Conservation (phyloP, 1,140 invertebrate species). For the Nilaparvata lugens region DNA sequence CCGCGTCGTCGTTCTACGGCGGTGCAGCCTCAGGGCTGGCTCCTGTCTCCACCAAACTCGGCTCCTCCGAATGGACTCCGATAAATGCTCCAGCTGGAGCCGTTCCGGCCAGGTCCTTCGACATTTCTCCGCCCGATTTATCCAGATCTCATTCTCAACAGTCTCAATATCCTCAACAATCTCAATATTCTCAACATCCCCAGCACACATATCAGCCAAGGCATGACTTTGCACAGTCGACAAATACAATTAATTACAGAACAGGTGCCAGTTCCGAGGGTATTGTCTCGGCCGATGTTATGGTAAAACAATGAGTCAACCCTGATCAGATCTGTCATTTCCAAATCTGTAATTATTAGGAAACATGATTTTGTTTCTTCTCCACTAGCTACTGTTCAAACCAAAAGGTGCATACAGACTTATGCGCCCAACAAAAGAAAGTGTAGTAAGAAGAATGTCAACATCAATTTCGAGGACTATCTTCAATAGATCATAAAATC, state of each 20-base stretch:
- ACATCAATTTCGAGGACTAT: too few species aligned
- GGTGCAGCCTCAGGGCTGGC: too few species aligned
- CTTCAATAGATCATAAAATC: too few species aligned
- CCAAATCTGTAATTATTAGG: too few species aligned
- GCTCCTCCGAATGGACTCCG: conserved; percentile 23
- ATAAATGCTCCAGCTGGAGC: conserved; percentile 28
- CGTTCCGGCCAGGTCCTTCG: conserved; percentile 24
- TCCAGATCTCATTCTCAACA: not conserved
- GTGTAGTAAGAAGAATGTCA: too few species aligned
- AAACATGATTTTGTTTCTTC: too few species aligned
- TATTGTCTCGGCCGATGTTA: conserved; percentile 24
- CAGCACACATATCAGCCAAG: not conserved
- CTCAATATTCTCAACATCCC: not conserved
- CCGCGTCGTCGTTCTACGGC: not conserved
- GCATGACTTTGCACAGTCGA: not conserved
- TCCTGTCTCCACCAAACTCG: too few species aligned
- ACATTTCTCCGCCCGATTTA: conserved; percentile 24
- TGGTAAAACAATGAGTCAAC: conserved; percentile 20
- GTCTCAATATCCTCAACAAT: conserved; percentile 2
- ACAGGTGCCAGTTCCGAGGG: conserved; percentile 16
- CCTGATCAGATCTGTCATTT: too few species aligned
- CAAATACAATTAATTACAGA: not conserved
- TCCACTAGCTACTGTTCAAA: too few species aligned
- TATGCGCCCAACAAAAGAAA: too few species aligned
- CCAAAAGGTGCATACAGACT: too few species aligned